Conservation (phyloP, 2,888 invertebrate genomes). For the Morpho deidamia region DNA sequence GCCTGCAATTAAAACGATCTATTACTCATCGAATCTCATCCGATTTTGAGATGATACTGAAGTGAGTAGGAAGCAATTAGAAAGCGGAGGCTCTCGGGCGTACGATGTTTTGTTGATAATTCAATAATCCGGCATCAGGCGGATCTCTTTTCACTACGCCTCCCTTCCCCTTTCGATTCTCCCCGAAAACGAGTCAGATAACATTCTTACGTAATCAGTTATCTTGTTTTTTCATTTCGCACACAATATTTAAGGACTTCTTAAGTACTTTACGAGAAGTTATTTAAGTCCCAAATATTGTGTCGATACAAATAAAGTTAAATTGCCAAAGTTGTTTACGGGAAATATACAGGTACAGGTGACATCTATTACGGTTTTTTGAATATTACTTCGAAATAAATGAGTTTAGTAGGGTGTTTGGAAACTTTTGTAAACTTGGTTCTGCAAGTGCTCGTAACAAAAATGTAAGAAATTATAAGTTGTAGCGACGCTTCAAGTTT, state of each 20-base stretch:
- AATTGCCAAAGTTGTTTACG: constrained; percentile 68
- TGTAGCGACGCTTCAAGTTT: no score
- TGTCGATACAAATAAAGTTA: constrained; percentile 71
- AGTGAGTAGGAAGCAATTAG: constrained; percentile 67
- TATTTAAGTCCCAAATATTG: constrained; percentile 61
- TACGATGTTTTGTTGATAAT: constrained; percentile 73
- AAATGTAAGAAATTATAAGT: no score
- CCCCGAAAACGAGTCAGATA: constrained; percentile 42
- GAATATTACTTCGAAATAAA: constrained; percentile 44
- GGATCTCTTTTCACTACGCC: constrained; percentile 54
- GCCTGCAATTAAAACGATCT: constrained; percentile 50
- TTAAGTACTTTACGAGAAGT: constrained; percentile 55
- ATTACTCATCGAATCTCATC: constrained; percentile 57
- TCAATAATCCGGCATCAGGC: constrained; percentile 65
- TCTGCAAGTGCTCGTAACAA: no score
- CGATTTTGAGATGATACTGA: constrained; percentile 54
- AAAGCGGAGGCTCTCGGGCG: constrained; percentile 57
- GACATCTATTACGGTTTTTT: constrained; percentile 54
- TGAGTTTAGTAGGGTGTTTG: constrained; percentile 33
- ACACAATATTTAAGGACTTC: constrained; percentile 49
- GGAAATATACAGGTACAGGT: constrained; percentile 51
- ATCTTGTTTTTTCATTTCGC: constrained; percentile 59
- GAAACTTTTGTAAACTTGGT: neutral
- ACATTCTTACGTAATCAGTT: constrained; percentile 60
- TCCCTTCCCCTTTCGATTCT: constrained; percentile 29